Percentiles rank a stretch among this genome's conserved stretches.
Evolutionary conservation across 1,140 invertebrate genomes (phyloP).

Genomic region (Amyelois transitella): DNA sequence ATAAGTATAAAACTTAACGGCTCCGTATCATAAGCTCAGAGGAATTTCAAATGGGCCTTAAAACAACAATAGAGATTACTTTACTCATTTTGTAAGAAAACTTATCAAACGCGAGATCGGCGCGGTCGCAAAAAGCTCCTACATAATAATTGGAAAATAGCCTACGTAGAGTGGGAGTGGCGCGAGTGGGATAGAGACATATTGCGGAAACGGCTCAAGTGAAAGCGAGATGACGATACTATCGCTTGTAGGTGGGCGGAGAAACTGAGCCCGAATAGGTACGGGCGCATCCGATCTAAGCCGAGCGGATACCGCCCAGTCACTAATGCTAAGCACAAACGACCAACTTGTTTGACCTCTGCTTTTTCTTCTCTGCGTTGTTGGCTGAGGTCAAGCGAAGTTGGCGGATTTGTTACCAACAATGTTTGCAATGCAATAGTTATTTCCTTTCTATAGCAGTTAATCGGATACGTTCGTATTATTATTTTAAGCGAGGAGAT

Average conservation of each 20-base stretch:
- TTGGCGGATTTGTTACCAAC: slow-evolving; percentile 15
- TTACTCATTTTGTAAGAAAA: slow-evolving; percentile 45
- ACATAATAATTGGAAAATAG: slow-evolving; percentile 63
- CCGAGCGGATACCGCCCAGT: slow-evolving; percentile 56
- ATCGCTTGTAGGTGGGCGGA: slow-evolving; percentile 48
- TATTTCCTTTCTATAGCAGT: not conserved
- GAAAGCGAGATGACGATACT: slow-evolving; percentile 28
- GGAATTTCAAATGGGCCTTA: not conserved
- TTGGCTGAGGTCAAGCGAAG: slow-evolving; percentile 16
- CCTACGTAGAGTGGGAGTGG: slow-evolving; percentile 50
- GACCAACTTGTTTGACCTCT: slow-evolving; percentile 30
- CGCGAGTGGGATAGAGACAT: slow-evolving; percentile 33
- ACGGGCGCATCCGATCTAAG: slow-evolving; percentile 42
- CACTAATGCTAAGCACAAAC: slow-evolving; percentile 27
- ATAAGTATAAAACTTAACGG: not conserved
- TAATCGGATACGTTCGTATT: not conserved
- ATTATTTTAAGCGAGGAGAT: too few relatives aligned
- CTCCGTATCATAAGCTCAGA: not conserved
- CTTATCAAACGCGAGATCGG: slow-evolving; percentile 48
- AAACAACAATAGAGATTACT: slow-evolving; percentile 17
- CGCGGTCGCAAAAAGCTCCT: slow-evolving; percentile 55
- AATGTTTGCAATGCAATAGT: slow-evolving; percentile 28
- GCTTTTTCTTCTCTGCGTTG: slow-evolving; percentile 16
- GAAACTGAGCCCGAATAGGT: slow-evolving; percentile 28
- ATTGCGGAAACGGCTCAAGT: slow-evolving; percentile 18